Percentiles rank a stretch among this genome's conserved stretches.
Conservation (phyloP, 2,113 vertebrate species). For the Ivindomyrus marchei region DNA sequence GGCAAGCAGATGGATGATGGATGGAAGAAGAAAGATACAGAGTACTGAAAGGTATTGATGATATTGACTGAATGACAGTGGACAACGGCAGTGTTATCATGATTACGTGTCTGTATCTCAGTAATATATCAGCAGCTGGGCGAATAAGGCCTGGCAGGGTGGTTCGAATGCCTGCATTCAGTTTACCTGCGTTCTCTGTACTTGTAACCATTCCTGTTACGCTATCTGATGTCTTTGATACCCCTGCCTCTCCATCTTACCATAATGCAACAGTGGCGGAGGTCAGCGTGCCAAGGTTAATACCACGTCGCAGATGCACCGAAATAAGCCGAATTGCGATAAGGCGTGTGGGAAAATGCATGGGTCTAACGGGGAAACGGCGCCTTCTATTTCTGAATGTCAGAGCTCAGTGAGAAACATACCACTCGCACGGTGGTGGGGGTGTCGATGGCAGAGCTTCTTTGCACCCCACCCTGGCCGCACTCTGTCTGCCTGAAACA, state of each 20-base stretch:
- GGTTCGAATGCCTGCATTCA: neutral
- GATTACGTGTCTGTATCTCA: neutral
- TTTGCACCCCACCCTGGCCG: neutral
- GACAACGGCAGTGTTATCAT: neutral
- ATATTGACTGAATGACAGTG: constrained; percentile 1
- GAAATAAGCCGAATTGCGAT: neutral
- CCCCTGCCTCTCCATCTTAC: neutral
- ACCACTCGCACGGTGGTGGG: neutral
- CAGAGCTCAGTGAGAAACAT: neutral
- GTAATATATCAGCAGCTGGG: neutral
- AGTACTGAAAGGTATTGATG: neutral
- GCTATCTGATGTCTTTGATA: neutral
- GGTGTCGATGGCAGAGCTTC: neutral
- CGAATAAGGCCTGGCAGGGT: neutral
- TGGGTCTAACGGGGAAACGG: neutral
- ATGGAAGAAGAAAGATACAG: neutral
- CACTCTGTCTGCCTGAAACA: constrained; percentile 43
- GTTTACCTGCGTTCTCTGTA: neutral
- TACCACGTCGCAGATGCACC: neutral
- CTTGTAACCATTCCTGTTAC: neutral
- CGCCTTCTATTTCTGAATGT: neutral
- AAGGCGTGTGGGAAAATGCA: neutral
- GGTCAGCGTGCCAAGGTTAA: neutral
- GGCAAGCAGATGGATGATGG: neutral
- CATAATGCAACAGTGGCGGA: neutral